These are phyloP conservation scores for Cataglyphis altisquamis DNA, from an alignment of 2,888 invertebrate genomes.

Conservation along the genomic window DNA sequence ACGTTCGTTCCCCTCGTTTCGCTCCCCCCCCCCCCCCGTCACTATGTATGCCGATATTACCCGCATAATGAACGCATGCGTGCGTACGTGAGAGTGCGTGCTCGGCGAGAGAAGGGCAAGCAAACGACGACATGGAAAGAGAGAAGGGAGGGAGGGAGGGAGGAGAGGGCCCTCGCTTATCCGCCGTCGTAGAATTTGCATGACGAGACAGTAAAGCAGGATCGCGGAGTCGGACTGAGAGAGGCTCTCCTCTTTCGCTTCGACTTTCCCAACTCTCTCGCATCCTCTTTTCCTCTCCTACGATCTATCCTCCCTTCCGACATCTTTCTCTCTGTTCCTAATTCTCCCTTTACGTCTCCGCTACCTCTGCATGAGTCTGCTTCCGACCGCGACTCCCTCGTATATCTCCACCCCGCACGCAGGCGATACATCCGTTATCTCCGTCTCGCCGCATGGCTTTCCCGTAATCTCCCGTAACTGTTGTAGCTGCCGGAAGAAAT, in stretches of 20 bases:
- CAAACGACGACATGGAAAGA: neutral
- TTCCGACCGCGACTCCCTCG: slow-evolving; percentile 48
- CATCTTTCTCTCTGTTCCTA: slow-evolving; percentile 39
- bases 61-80: slow-evolving; percentile 47
- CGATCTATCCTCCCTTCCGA: slow-evolving; percentile 39
- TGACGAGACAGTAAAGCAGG: slow-evolving; percentile 79
- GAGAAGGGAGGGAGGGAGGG: neutral
- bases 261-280: neutral
- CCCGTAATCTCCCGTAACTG: slow-evolving; percentile 71
- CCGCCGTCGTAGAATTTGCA: slow-evolving; percentile 78
- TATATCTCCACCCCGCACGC: slow-evolving; percentile 45
- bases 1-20: slow-evolving; percentile 50
- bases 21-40: slow-evolving; percentile 36
- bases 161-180: slow-evolving; percentile 65
- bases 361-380: slow-evolving; percentile 46
- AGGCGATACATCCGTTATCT: slow-evolving; percentile 66
- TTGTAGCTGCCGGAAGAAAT: slow-evolving; percentile 41
- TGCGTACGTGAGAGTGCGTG: slow-evolving; percentile 28
- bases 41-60: slow-evolving; percentile 12
- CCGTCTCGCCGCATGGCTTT: slow-evolving; percentile 63
- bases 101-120: slow-evolving; percentile 20
- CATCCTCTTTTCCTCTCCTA: slow-evolving; percentile 33
- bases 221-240: slow-evolving; percentile 65
- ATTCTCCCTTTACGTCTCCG: slow-evolving; percentile 28
- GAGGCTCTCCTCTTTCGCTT: slow-evolving; percentile 59